Base-by-base conservation (phyloP, 1,140 invertebrate species). In the Euglossa dilemma region DNA sequence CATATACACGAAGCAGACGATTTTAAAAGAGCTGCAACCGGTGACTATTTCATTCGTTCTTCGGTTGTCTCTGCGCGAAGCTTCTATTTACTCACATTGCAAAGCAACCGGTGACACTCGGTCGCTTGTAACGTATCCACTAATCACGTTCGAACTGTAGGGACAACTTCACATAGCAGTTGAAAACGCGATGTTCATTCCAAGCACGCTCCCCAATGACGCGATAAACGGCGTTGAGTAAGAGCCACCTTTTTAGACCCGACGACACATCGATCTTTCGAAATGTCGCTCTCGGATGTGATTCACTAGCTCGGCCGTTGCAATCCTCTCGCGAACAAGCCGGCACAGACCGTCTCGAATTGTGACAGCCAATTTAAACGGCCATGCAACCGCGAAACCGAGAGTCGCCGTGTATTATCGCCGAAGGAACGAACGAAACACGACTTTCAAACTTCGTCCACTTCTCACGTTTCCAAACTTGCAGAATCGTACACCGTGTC, bases 191-290 rank as follows among this genome's bases (percentile, higher is more conserved):
- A 56, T 50, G 77, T 47, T 80, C 69, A 54, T 83, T 86, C 54
- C 75, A 52, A 50, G 71, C 71, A 78, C 61, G 71, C 72, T 76
- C 61, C 23, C 72, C 61, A 75, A 79, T 56, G 64, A 71, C 76
- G 85, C 72, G 85, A 87, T 73, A 84, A 87, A 87, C 47, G 23
- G 59, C 52, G 73, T 87, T 80, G 76, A 84, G 86, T 59, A 81
- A 87, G 64, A 80, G 67, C 66, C 45, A 73, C 66, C 57, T 84
- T 87, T 87, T 80, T 52, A 85, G 63, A 73, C 43, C 59, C 69
- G 67, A 66, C 85, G 59, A 80, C 77, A 61, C 73, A 78, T 73
- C 67, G 73, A 61, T 86, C 85, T 87, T 87, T 73, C 76, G 80
- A 79, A 80, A 87, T 67, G 63, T 80, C 83, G 61, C 69, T 72